These are phyloP conservation scores for Tryphoninae sp. DNA, from an alignment of 2,888 invertebrate species.

Conservation along the genomic window DNA sequence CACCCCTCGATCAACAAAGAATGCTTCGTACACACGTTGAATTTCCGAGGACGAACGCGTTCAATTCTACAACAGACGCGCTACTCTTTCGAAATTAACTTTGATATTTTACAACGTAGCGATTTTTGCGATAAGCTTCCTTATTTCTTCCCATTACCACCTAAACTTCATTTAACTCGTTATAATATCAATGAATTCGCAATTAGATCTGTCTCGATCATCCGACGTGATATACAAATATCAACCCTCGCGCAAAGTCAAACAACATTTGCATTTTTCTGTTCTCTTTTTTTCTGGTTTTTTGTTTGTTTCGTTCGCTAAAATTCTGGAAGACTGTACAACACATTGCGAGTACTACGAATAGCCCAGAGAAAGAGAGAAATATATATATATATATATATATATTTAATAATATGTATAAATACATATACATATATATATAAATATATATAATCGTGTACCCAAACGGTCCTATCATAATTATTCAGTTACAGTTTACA, in stretches of 20 bases:
- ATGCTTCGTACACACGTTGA: no score
- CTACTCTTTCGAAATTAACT: constrained; percentile 2
- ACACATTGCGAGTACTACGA: constrained; percentile 54
- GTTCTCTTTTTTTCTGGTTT: neutral
- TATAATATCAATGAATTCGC: constrained; percentile 23
- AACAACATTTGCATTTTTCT: neutral
- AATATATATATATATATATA: constrained; percentile 9
- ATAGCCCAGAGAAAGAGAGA: constrained; percentile 31
- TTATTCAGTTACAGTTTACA: constrained; percentile 46
- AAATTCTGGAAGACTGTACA: constrained; percentile 65
- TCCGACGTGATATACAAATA: neutral
- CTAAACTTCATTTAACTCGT: neutral
- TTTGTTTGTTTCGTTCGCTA: constrained; percentile 8
- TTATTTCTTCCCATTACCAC: constrained; percentile 11
- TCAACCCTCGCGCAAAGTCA: neutral
- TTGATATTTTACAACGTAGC: constrained; percentile 33
- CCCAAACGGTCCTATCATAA: constrained; percentile 28
- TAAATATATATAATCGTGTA: constrained; percentile 15
- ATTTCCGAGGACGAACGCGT: neutral
- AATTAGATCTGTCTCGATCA: neutral
- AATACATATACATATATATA: neutral
- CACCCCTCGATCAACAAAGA: no score
- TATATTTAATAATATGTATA: no score
- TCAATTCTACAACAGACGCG: constrained; percentile 6
- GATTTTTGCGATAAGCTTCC: constrained; percentile 8